Base-by-base conservation (phyloP, 1,140 invertebrate genomes). In the Brachionus paranguensis region DNA sequence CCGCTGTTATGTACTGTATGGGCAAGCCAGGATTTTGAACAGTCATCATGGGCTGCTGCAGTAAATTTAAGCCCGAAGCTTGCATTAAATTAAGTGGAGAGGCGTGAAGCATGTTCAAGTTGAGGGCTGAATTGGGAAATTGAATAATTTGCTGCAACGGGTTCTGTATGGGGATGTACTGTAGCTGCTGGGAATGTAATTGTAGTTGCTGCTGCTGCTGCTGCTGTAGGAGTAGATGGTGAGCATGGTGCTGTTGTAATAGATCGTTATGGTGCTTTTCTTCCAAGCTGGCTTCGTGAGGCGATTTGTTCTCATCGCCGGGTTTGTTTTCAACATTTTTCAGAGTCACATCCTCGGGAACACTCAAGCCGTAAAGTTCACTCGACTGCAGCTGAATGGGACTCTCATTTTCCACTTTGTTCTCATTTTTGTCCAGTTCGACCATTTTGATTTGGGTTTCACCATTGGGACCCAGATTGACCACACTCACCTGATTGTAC, bases 351-450 rank as follows among this genome's bases (percentile, higher is more conserved):
- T 76, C 72, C 27, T 76, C 45, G 0, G 72, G 72, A 27, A 76
- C 20, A 27, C 43, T 50, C 14, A 76, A n/a, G 27, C 43, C 43
- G 10, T 76, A 27, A 1, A 76, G 33, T 27, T 76, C 72, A 17
- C 33, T 50, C 12, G 72, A 76, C 27, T 76, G n/a, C 20, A 76
- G 27, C 6, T 24, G 72, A 50, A 76, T 50, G 20, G 78, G 50
- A 37, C 43, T 60, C 12, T 81, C 43, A 64, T 43, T 45, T 64
- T 60, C 50, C 17, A 29, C 37, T 37, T 50, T 79, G 24, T 60
- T 43, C 27, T 81, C 78, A 27, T 41, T 81, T 64, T 81, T 60
- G n/a, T 60, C 78, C 24, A 81, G n/a, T 12, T 81, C 78, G 14
- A 76, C 20, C 72, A 76, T 76, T 24, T 47, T 76, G 5, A 76